Conservation (phyloP, 2,797 vertebrate genomes). For the Epinephelus coioides region DNA sequence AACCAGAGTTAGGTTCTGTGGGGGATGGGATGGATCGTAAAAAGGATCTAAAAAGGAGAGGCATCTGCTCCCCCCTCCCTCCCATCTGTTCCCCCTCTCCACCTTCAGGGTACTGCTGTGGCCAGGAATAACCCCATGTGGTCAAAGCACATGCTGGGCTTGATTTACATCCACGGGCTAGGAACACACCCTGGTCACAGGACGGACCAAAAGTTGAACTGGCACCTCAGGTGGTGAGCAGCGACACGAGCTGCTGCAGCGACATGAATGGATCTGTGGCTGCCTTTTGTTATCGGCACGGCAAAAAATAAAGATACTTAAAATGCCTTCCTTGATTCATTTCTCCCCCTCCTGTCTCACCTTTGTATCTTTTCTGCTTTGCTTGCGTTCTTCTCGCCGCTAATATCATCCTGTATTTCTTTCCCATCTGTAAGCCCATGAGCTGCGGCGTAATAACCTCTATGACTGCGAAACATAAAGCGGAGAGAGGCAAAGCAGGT, state of each 20-base stretch:
- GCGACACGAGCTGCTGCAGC: neutral
- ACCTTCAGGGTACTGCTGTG: constrained; percentile 66
- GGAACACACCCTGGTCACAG: constrained; percentile 40
- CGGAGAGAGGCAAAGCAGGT: constrained; percentile 8
- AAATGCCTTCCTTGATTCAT: neutral
- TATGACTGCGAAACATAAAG: neutral
- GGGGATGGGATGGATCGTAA: constrained; percentile 61
- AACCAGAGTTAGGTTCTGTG: constrained; percentile 30
- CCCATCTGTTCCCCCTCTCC: constrained; percentile 31
- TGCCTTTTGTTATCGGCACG: neutral
- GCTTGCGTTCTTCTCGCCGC: neutral
- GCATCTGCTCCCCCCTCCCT: constrained; percentile 47
- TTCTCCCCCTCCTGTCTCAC: neutral
- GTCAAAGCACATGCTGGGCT: constrained; percentile 65
- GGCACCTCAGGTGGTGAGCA: constrained; percentile 32
- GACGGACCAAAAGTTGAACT: constrained; percentile 19
- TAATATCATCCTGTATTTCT: neutral
- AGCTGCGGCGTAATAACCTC: neutral
- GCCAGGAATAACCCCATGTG: constrained; percentile 82
- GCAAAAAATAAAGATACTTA: neutral
- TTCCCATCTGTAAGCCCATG: neutral
- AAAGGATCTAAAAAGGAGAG: constrained; percentile 78
- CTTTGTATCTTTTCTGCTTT: neutral
- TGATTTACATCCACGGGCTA: constrained; percentile 70
- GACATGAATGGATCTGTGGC: constrained; percentile 1